A percentile compares a stretch with the other conserved stretches of the same genome.
Evolutionary conservation across 2,888 invertebrate genomes (phyloP).

Genomic region (Anthrax anthrax): DNA sequence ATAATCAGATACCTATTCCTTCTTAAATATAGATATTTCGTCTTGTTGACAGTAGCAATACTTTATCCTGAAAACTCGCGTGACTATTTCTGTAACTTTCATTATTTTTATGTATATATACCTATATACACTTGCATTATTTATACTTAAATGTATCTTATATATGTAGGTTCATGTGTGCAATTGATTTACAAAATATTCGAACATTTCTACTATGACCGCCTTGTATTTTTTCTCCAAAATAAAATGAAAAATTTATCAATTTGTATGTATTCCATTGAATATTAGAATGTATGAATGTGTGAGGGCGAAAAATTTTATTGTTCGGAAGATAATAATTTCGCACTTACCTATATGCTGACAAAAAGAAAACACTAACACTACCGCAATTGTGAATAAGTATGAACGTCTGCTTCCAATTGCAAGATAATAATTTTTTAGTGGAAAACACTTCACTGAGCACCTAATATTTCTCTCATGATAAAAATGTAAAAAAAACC

Average conservation of each 20-base stretch:
- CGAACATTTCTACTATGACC: no score
- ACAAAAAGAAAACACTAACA: constrained; percentile 12
- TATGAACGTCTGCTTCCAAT: background rate
- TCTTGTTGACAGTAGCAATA: background rate
- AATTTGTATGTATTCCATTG: background rate
- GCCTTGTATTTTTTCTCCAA: no score
- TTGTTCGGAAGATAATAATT: constrained; percentile 13
- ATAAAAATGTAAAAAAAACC: background rate
- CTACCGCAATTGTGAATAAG: background rate
- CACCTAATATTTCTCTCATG: background rate
- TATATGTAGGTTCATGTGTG: no score
- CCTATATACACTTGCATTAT: no score
- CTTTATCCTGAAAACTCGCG: background rate
- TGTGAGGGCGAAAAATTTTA: constrained; percentile 10
- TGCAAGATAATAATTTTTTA: no score
- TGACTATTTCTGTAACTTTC: background rate
- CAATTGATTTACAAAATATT: no score
- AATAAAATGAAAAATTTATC: no score
- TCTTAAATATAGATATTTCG: background rate
- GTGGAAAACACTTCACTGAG: background rate
- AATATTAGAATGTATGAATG: background rate
- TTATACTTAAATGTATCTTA: no score
- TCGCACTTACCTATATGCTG: constrained; percentile 13
- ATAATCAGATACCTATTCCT: background rate
- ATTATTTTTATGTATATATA: no score